phyloP scores from a whole-genome alignment of 2,888 invertebrate genomes.

The Drosophila engyochracea region DNA sequence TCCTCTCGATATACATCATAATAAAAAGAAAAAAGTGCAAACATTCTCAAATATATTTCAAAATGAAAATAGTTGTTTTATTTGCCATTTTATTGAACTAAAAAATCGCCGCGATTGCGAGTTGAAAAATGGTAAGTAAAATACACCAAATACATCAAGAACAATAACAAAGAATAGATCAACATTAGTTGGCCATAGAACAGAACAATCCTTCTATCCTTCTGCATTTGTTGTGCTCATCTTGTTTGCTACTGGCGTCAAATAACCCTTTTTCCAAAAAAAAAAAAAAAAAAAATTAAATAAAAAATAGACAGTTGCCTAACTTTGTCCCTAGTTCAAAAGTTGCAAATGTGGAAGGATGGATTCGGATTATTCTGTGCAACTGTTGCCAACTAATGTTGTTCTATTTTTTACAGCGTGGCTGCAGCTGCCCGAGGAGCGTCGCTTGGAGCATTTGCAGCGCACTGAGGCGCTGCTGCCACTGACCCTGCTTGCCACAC shows the following conservation, averaged over 20 bases:
- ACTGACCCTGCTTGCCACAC: conserved; percentile 68
- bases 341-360: conserved; percentile 83
- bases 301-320: not conserved
- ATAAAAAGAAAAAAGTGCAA: conserved; percentile 41
- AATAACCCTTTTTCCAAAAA: conserved; percentile 11
- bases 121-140: conserved; percentile 72
- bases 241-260: conserved; percentile 46
- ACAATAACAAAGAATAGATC: conserved; percentile 13
- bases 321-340: not conserved
- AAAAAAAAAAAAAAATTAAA: too few species aligned
- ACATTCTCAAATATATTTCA: conserved; percentile 37
- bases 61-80: conserved; percentile 58
- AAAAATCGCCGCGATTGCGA: conserved; percentile 31
- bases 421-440: conserved; percentile 80
- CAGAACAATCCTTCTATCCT: conserved; percentile 87
- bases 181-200: conserved; percentile 60
- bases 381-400: conserved; percentile 51
- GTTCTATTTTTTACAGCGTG: conserved; percentile 72
- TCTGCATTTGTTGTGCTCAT: conserved; percentile 86
- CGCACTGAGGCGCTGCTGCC: conserved; percentile 75
- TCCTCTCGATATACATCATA: conserved; percentile 21
- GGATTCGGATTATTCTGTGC: conserved; percentile 13
- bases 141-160: conserved; percentile 29
- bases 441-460: conserved; percentile 83
- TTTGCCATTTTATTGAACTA: conserved; percentile 70